Base-by-base conservation (phyloP, 2,797 vertebrate genomes). In the Cryptoprocta ferox region DNA sequence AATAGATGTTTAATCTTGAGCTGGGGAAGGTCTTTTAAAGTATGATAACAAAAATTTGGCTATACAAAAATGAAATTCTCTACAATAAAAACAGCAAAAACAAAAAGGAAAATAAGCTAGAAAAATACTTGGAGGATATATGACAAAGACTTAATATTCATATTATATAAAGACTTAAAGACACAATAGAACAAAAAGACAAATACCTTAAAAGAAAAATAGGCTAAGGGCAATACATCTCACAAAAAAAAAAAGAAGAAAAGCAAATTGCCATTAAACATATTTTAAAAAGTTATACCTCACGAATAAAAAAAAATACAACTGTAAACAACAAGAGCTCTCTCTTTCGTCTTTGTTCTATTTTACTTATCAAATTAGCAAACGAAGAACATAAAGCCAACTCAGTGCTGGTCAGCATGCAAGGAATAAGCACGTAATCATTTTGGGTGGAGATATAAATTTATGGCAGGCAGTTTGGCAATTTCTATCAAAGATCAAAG, bases 61-160 rank as follows among this genome's bases (percentile, higher is more conserved):
- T 86, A 68, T 13, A 95, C 50, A 68, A 84, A 84, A 95, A 37
- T 10, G 10, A 84, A 84, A 88, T 70, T 19, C 42, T 91, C 8
- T 61, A 56, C 0, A 6, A 53, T 66, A 92, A 94, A 96, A 92
- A 80, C 28, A 85, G 39, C 53, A 89, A 18, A 93, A 83, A 71
- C 42, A 79, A 93, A 96, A 97, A 59, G 24, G 30, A 39, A 95
- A 97, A 83, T 59, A 35, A 80, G 84, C 39, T 56, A 78, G 82
- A 65, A 79, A 88, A 91, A 76, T 18, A 83, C 9, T 88, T 92
- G 50, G 11, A 75, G 48, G 3, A 28, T 26, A 7, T 59, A 85
- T 24, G 59, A 59, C 18, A 86, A 93, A 73, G 19, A 48, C 30
- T 70, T 63, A 26, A 61, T 48, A 71, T 68, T 35, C 7, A n/a